Percentiles rank a stretch among this genome's conserved stretches.
phyloP scores from a whole-genome alignment of 2,113 vertebrate species.

The Dascyllus trimaculatus region DNA sequence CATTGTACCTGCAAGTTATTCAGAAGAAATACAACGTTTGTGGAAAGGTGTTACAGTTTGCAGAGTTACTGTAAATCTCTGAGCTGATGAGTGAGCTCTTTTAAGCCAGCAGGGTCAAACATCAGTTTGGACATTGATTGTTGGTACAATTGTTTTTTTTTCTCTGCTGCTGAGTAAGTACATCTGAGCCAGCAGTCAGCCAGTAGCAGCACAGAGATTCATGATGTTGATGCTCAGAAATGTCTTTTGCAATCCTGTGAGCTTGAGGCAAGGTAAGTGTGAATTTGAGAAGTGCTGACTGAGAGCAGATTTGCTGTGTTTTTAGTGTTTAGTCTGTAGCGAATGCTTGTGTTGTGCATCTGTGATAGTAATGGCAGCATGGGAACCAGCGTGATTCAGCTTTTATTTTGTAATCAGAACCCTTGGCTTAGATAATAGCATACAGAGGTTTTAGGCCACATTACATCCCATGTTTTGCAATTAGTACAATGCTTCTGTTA shows the following conservation, averaged over 20 bases:
- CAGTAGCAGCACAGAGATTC: conserved; percentile 32
- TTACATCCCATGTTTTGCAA: conserved; percentile 17
- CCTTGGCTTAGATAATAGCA: conserved; percentile 20
- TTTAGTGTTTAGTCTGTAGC: background rate
- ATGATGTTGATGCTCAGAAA: conserved; percentile 51
- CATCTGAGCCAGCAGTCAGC: conserved; percentile 50
- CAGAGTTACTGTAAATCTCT: conserved; percentile 42
- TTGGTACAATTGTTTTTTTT: conserved; percentile 41
- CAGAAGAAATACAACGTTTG: background rate
- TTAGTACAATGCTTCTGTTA: conserved; percentile 14
- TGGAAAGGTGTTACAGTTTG: conserved; percentile 31
- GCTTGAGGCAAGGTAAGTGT: conserved; percentile 29
- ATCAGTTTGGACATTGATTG: conserved; percentile 66
- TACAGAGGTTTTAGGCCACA: conserved; percentile 34
- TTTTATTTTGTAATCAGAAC: conserved; percentile 22
- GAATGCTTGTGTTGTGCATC: background rate
- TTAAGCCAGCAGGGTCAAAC: conserved; percentile 48
- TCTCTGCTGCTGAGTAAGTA: conserved; percentile 54
- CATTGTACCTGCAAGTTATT: conserved; percentile 12
- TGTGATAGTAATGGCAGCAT: background rate
- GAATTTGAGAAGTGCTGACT: conserved; percentile 51
- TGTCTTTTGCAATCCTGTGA: conserved; percentile 19
- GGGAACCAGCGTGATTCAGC: background rate
- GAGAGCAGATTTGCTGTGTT: conserved; percentile 10
- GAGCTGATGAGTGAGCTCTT: conserved; percentile 51